phyloP scores from a whole-genome alignment of 2,113 vertebrate species.

The Hiodon alosoides region DNA sequence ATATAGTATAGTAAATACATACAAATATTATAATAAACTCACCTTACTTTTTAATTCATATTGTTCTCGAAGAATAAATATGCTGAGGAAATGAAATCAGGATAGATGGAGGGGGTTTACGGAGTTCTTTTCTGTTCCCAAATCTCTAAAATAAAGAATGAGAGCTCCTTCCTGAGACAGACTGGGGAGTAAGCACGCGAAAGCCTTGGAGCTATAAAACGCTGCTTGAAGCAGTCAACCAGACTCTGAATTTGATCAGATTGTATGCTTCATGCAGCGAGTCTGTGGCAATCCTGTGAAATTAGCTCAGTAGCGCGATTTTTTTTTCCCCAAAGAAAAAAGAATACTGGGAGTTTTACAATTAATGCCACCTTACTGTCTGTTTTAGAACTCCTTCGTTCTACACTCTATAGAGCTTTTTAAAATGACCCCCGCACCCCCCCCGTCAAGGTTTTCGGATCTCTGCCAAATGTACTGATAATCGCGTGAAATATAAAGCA shows the following conservation, averaged over 20 bases:
- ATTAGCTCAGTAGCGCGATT: slow-evolving; percentile 71
- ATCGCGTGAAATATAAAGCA: slow-evolving; percentile 46
- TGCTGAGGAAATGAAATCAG: slow-evolving; percentile 58
- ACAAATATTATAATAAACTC: slow-evolving; percentile 61
- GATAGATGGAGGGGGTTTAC: slow-evolving; percentile 59
- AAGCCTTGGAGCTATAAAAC: slow-evolving; percentile 82
- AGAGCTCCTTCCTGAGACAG: slow-evolving; percentile 70
- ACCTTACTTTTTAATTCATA: slow-evolving; percentile 66
- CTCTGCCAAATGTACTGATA: slow-evolving; percentile 53
- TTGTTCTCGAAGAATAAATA: slow-evolving; percentile 50
- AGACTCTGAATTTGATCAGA: slow-evolving; percentile 97
- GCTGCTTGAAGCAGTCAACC: slow-evolving; percentile 81
- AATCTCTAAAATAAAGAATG: slow-evolving; percentile 76
- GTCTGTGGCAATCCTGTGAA: slow-evolving; percentile 75
- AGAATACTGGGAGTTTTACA: slow-evolving; percentile 74
- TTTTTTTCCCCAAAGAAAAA: slow-evolving; percentile 34
- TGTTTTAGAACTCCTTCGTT: slow-evolving; percentile 65
- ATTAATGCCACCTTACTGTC: slow-evolving; percentile 78
- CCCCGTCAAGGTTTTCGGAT: slow-evolving; percentile 50
- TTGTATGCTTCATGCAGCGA: slow-evolving; percentile 88
- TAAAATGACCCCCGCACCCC: slow-evolving; percentile 38
- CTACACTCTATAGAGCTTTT: slow-evolving; percentile 69
- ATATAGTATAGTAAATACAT: slow-evolving; percentile 3
- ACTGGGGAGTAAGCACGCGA: slow-evolving; percentile 66
- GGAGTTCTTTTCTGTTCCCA: slow-evolving; percentile 37